Conservation (phyloP, 2,113 vertebrate species). For the Neodontobutis hainanensis region DNA sequence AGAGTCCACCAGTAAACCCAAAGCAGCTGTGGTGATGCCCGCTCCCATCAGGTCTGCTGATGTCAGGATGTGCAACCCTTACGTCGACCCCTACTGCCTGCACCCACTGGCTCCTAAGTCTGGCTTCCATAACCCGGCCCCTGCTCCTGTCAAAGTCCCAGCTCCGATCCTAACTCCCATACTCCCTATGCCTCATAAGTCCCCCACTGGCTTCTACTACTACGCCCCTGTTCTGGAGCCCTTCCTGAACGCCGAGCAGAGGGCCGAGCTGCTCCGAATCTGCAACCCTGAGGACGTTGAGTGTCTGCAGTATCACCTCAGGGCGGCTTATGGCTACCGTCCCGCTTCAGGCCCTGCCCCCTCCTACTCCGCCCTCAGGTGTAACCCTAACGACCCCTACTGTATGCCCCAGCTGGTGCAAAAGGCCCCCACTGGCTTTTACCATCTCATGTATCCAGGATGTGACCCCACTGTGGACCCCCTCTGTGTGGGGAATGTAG, state of each 20-base stretch:
- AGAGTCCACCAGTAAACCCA: constrained; percentile 80
- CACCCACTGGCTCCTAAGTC: constrained; percentile 47
- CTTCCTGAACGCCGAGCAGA: constrained; percentile 73
- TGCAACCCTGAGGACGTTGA: constrained; percentile 77
- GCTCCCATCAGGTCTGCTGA: constrained; percentile 63
- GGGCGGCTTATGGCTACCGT: constrained; percentile 78
- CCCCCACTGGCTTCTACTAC: constrained; percentile 67
- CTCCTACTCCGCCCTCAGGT: constrained; percentile 74
- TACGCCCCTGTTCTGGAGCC: constrained; percentile 73
- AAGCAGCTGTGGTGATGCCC: constrained; percentile 74
- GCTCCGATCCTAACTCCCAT: constrained; percentile 68
- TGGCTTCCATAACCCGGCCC: constrained; percentile 27
- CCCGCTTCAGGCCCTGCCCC: constrained; percentile 63
- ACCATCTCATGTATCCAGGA: constrained; percentile 67
- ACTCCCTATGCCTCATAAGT: constrained; percentile 63
- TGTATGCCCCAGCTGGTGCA: constrained; percentile 70
- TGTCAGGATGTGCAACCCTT: constrained; percentile 75
- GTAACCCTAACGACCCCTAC: constrained; percentile 78
- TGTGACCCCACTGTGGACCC: constrained; percentile 78
- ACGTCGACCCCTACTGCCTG: constrained; percentile 78
- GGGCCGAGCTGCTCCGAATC: constrained; percentile 77
- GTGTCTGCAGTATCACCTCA: constrained; percentile 82
- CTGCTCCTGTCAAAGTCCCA: constrained; percentile 55
- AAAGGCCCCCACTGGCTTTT: constrained; percentile 69
- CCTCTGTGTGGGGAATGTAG: constrained; percentile 57